These are phyloP conservation scores for Lacerta agilis DNA, from an alignment of 2,797 vertebrate species.

Conservation along the genomic window DNA sequence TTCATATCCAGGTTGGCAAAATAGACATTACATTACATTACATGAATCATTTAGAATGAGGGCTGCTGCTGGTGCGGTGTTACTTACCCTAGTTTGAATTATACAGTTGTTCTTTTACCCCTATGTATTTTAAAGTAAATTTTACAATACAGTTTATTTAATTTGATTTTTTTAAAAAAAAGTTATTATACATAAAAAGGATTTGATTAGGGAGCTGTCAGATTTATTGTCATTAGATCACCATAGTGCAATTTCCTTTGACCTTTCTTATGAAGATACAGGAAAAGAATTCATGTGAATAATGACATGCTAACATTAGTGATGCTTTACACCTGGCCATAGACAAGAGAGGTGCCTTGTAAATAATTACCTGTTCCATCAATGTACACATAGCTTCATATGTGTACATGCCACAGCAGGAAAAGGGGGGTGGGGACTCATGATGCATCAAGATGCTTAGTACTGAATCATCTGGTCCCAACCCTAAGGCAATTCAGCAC, in stretches of 20 bases:
- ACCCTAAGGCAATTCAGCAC: conserved; percentile 58
- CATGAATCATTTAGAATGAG: too few relatives aligned
- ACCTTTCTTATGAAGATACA: conserved; percentile 27
- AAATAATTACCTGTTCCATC: conserved; percentile 4
- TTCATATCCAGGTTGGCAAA: too few relatives aligned
- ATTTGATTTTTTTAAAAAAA: too few relatives aligned
- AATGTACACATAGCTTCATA: conserved; percentile 36
- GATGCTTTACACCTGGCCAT: accelerated
- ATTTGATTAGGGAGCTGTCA: neutral
- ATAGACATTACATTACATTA: too few relatives aligned
- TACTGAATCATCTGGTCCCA: conserved; percentile 52
- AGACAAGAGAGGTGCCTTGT: neutral
- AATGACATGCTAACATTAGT: neutral
- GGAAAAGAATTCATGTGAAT: conserved; percentile 38
- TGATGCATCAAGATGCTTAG: conserved; percentile 68
- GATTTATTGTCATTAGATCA: conserved; percentile 7
- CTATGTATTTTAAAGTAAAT: too few relatives aligned
- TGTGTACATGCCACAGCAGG: conserved; percentile 56
- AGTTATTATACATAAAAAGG: neutral
- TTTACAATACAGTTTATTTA: too few relatives aligned
- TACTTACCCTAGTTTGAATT: too few relatives aligned
- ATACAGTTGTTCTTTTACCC: too few relatives aligned
- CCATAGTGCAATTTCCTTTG: neutral
- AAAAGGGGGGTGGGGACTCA: conserved; percentile 51
- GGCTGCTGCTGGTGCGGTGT: too few relatives aligned